A percentile compares a stretch with the other conserved stretches of the same genome.
These are phyloP conservation scores for Eupithecia abbreviata DNA, from an alignment of 2,888 invertebrate species.

Conservation along the genomic window DNA sequence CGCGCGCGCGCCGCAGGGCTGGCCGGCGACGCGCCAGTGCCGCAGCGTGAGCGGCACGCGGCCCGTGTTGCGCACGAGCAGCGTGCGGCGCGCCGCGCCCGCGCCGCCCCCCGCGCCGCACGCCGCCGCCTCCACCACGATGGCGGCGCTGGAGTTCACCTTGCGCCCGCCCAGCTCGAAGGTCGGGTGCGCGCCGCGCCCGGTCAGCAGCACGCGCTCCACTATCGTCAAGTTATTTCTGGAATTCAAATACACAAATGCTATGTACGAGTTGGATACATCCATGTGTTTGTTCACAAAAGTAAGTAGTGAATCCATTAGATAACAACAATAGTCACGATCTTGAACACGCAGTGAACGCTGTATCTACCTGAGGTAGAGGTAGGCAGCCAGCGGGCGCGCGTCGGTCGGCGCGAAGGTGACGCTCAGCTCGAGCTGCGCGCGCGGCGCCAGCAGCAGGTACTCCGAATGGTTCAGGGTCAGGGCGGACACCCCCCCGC, in stretches of 20 bases:
- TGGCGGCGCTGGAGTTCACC: constrained; percentile 89
- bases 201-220: constrained; percentile 92
- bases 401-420: constrained; percentile 70
- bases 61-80: constrained; percentile 91
- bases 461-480: constrained; percentile 18
- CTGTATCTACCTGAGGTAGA: constrained; percentile 78
- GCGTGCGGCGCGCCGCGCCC: constrained; percentile 83
- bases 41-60: constrained; percentile 91
- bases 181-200: constrained; percentile 93
- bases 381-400: constrained; percentile 73
- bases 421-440: constrained; percentile 75
- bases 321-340: too few relatives aligned
- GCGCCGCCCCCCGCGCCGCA: constrained; percentile 77
- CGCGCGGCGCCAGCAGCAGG: constrained; percentile 84
- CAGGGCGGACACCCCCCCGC: constrained; percentile 38
- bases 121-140: constrained; percentile 91
- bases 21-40: constrained; percentile 65
- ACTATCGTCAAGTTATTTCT: constrained; percentile 97
- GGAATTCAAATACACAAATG: constrained; percentile 26
- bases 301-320: too few relatives aligned
- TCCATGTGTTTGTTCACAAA: too few relatives aligned
- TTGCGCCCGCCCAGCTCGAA: constrained; percentile 95
- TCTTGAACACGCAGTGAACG: too few relatives aligned
- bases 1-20: constrained; percentile 67
- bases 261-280: too few relatives aligned